Base-by-base conservation (phyloP, 2,113 vertebrate genomes). In the Canis aureus region DNA sequence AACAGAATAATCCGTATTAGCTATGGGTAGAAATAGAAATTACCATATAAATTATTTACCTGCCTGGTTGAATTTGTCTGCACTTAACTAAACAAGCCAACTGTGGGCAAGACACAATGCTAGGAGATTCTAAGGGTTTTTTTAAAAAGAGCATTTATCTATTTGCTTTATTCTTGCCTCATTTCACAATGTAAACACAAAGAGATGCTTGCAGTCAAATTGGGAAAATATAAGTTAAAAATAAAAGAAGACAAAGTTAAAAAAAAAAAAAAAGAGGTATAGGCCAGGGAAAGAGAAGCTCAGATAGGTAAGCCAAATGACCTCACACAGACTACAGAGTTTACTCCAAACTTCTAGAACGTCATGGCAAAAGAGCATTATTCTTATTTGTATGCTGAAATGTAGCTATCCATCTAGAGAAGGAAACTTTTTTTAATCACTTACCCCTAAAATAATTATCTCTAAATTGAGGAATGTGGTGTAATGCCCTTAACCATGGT, bases 191-290 rank as follows among this genome's bases (percentile, higher is more conserved):
- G 32, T 32, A 89, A 93, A 64, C 69, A 96, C 78, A 89, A 89
- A 96, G 20, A 57, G 81, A 80, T 35, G 57, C 35, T 84, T 76
- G 27, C 22, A 60, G 92, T 66, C 76, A 90, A 90, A 95, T 20
- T 86, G 25, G 25, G 73, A 97, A 92, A 94, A 87, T 32, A 55
- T 57, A 62, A 96, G 81, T 85, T 83, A 19, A 96, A 92, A 94
- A 60, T 83, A 97, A 92, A 93, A 89, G 5, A 80, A 38, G 59
- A 87, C 67, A 91, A 94, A 87, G 49, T 49, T 38, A 38, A 89
- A 87, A 89, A 84, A 80, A 57, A 27, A 27, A 90, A 95, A 83
- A 62, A 59, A 92, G 80, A 94, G 57, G 19, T 16, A 55, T 12
- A 76, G 4, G 3, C 82, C 22, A 81, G 15, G 53, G 35, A 29